phyloP scores from a whole-genome alignment of 2,113 vertebrate species.

The Seriola aureovittata region DNA sequence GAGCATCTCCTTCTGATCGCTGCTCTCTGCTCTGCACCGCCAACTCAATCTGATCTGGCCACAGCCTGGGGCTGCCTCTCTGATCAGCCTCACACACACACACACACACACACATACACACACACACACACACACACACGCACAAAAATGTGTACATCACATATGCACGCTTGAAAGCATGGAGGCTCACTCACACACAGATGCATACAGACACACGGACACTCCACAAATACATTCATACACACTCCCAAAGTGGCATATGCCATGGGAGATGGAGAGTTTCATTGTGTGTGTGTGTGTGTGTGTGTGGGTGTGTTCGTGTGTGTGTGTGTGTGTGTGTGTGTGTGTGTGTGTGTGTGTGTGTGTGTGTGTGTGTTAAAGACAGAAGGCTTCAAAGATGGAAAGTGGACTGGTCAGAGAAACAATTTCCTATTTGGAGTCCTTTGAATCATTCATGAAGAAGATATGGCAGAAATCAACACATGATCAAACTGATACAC shows the following conservation, averaged over 20 bases:
- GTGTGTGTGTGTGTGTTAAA: not conserved
- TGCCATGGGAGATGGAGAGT: slow-evolving; percentile 10
- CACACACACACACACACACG: no score
- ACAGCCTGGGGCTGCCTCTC: slow-evolving; percentile 42
- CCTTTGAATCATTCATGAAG: slow-evolving; percentile 73
- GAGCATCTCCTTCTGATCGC: slow-evolving; percentile 61
- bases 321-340: no score
- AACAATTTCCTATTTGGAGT: slow-evolving; percentile 45
- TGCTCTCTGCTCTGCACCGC: slow-evolving; percentile 58
- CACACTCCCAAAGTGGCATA: slow-evolving; percentile 25
- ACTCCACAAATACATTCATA: slow-evolving; percentile 17
- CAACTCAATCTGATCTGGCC: slow-evolving; percentile 64
- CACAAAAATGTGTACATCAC: slow-evolving; percentile 1
- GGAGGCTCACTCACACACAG: slow-evolving; percentile 11
- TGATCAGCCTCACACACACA: slow-evolving; percentile 18
- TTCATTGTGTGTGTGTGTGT: slow-evolving; percentile 13
- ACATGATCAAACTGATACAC: slow-evolving; percentile 47
- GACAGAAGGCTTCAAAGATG: slow-evolving; percentile 14
- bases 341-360: slow-evolving; percentile 11
- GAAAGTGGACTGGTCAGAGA: slow-evolving; percentile 37
- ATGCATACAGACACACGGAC: slow-evolving; percentile 9
- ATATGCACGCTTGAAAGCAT: slow-evolving; percentile 19
- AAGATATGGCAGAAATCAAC: slow-evolving; percentile 59
- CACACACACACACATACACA: slow-evolving; percentile 28
- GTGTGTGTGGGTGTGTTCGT: no score